These are phyloP conservation scores for Mormyrus iriodes DNA, from an alignment of 2,113 vertebrate species.

Conservation along the genomic window DNA sequence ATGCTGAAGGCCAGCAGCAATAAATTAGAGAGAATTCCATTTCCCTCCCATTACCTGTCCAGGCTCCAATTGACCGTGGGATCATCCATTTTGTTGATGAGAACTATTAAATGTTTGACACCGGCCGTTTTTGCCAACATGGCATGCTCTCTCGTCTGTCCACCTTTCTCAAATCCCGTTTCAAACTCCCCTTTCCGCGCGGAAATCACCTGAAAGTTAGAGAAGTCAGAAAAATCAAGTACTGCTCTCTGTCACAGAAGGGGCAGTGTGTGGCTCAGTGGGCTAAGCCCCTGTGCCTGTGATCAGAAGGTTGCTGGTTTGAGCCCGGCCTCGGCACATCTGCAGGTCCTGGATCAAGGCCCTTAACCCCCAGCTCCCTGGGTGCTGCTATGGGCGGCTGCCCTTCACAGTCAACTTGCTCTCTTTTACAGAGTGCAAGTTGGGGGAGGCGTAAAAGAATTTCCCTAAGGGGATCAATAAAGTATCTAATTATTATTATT, in stretches of 20 bases:
- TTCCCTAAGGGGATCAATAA: too few species aligned
- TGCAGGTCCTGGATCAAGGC: too few species aligned
- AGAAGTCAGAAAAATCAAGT: background rate
- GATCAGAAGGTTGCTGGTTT: too few species aligned
- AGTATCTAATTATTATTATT: too few species aligned
- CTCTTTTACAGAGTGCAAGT: too few species aligned
- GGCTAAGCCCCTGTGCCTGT: too few species aligned
- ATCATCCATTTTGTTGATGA: conserved; percentile 99
- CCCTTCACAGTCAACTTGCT: too few species aligned
- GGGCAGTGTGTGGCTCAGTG: too few species aligned
- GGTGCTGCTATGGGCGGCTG: too few species aligned
- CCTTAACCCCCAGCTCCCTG: too few species aligned
- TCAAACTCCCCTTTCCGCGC: conserved; percentile 99
- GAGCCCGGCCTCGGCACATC: too few species aligned
- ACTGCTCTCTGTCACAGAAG: background rate
- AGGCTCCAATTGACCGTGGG: conserved; percentile 98
- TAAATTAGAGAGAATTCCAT: background rate
- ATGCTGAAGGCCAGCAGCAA: background rate
- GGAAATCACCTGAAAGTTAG: conserved; percentile 81
- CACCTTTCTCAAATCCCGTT: conserved; percentile 97
- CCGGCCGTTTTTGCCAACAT: conserved; percentile 98
- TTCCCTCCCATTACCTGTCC: conserved; percentile 67
- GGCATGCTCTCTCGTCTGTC: conserved; percentile 94
- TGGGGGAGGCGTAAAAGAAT: too few species aligned
- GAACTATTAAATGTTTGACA: conserved; percentile 96